Conservation (phyloP, 2,113 vertebrate genomes). For the Sinocyclocheilus maitianheensis region DNA sequence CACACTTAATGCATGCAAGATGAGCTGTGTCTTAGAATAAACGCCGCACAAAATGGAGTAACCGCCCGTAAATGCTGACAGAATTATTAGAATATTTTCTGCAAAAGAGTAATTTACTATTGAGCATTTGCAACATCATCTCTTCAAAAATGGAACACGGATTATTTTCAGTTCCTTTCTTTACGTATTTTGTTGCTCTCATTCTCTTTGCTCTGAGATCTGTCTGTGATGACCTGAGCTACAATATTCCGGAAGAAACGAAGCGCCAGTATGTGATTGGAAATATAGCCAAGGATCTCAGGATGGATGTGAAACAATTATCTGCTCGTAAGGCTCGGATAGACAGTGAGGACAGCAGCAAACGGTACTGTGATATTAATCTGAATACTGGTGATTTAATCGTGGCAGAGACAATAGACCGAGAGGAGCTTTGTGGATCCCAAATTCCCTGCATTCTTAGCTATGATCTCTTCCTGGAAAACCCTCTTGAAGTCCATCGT, state of each 20-base stretch:
- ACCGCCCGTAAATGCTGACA: constrained; percentile 35
- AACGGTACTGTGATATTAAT: constrained; percentile 51
- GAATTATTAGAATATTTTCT: neutral
- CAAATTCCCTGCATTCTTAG: constrained; percentile 34
- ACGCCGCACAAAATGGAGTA: neutral
- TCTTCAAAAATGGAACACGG: constrained; percentile 25
- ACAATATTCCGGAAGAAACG: constrained; percentile 53
- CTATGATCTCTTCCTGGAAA: constrained; percentile 56
- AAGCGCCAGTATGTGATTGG: constrained; percentile 50
- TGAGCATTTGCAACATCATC: neutral
- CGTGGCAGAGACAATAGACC: constrained; percentile 51
- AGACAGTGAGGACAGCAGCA: constrained; percentile 45
- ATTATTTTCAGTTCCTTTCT: neutral
- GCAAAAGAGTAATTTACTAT: no score
- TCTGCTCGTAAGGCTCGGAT: constrained; percentile 51
- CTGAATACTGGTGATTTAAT: constrained; percentile 49
- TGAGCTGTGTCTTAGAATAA: neutral
- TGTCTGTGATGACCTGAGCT: constrained; percentile 48
- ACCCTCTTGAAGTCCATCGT: constrained; percentile 65
- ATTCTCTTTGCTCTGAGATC: constrained; percentile 19
- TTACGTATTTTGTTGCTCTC: constrained; percentile 6
- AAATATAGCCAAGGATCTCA: constrained; percentile 55
- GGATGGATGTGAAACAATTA: constrained; percentile 36
- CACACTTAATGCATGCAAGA: neutral
- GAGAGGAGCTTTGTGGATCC: constrained; percentile 54